Evolutionary conservation across 2,797 vertebrate species (phyloP).

Genomic region (Silurus lanzhouensis): DNA sequence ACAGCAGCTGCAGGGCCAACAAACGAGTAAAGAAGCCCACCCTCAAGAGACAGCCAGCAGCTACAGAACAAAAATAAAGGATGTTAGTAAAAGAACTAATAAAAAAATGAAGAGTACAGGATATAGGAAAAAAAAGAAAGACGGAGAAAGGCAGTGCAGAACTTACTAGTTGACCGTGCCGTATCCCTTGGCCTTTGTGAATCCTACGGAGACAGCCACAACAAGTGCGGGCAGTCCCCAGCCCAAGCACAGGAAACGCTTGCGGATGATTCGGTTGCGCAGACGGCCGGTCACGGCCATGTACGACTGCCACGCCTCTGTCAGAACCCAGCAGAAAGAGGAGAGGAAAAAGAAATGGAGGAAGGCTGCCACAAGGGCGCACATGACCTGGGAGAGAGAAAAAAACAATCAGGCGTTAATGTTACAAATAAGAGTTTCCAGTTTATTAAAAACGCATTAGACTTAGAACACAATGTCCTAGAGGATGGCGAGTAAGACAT

Average conservation of each 20-base stretch:
- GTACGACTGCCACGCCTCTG: slow-evolving; percentile 99
- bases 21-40: slow-evolving; percentile 95
- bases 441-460: not conserved
- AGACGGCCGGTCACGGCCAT: slow-evolving; percentile 98
- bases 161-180: slow-evolving; percentile 98
- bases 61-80: slow-evolving; percentile 64
- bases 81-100: not conserved
- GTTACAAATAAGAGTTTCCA: too few species aligned
- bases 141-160: slow-evolving; percentile 10
- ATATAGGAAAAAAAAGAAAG: not conserved
- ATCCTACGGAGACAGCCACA: slow-evolving; percentile 94
- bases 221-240: slow-evolving; percentile 97
- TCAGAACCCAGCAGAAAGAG: slow-evolving; percentile 99
- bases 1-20: slow-evolving; percentile 96
- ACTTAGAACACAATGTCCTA: too few species aligned
- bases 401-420: not conserved
- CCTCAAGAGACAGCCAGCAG: slow-evolving; percentile 98
- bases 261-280: slow-evolving; percentile 97
- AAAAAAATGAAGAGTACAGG: not conserved
- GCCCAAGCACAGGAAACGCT: slow-evolving; percentile 96
- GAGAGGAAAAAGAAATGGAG: slow-evolving; percentile 99
- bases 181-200: slow-evolving; percentile 97
- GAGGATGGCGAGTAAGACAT: slow-evolving; percentile 8
- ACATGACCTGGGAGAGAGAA: slow-evolving; percentile 81
- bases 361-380: slow-evolving; percentile 90